Percentiles rank a stretch among this genome's conserved stretches.
Evolutionary conservation across 1,140 invertebrate genomes (phyloP).

Genomic region (Caenorhabditis remanei): DNA sequence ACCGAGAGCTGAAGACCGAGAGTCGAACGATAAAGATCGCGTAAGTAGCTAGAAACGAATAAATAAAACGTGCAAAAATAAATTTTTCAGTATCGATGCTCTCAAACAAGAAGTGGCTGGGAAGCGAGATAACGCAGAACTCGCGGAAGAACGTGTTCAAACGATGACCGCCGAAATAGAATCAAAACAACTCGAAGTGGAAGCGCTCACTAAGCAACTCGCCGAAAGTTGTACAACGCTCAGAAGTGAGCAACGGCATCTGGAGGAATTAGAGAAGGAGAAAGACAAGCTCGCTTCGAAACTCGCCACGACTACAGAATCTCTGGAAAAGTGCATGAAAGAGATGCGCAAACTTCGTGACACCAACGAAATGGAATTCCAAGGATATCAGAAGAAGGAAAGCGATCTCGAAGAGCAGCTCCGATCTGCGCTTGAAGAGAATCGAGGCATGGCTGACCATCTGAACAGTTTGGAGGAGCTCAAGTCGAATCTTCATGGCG

Average conservation of each 20-base stretch:
- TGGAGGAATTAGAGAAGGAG: background rate
- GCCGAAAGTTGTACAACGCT: background rate
- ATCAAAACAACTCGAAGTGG: background rate
- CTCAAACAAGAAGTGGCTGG: background rate
- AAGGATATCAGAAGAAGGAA: background rate
- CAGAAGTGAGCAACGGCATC: background rate
- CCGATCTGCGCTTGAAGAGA: background rate
- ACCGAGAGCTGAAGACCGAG: background rate
- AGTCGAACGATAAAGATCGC: background rate
- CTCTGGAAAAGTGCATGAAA: background rate
- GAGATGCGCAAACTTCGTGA: background rate
- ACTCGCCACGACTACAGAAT: background rate
- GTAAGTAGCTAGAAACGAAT: background rate
- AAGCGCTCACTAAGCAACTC: background rate
- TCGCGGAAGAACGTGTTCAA: background rate
- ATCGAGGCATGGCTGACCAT: background rate
- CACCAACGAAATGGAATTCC: background rate
- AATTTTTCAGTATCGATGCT: background rate
- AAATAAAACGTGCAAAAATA: too few species aligned
- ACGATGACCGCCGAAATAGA: background rate
- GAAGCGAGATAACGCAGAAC: background rate
- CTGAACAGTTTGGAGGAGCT: background rate
- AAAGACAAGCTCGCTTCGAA: background rate
- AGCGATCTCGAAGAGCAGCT: background rate
- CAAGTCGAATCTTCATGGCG: background rate